phyloP scores from a whole-genome alignment of 1,140 invertebrate species.

The Drosophila bocki region DNA sequence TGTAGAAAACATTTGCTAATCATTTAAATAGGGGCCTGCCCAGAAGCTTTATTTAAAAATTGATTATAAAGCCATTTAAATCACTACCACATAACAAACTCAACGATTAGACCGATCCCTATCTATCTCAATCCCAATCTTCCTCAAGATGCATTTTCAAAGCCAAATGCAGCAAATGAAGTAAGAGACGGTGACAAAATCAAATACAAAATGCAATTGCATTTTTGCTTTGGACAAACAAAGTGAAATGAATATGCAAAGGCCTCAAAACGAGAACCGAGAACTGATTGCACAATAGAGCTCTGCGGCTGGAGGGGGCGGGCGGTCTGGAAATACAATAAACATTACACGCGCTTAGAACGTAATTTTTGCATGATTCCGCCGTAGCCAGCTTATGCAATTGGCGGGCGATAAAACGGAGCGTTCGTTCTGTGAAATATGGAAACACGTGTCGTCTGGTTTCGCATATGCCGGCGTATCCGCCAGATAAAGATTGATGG shows the following conservation, averaged over 20 bases:
- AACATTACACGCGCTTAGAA: slow-evolving; percentile 37
- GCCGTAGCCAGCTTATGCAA: slow-evolving; percentile 35
- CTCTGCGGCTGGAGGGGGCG: not conserved
- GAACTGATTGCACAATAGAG: slow-evolving; percentile 26
- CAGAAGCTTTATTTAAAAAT: not conserved
- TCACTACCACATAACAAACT: not conserved
- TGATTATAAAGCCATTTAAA: slow-evolving; percentile 13
- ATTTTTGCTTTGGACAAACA: slow-evolving; percentile 50
- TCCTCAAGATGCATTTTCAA: slow-evolving; percentile 19
- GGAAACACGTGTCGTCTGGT: slow-evolving; percentile 48
- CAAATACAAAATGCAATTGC: slow-evolving; percentile 55
- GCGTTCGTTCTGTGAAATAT: slow-evolving; percentile 26
- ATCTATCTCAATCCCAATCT: not conserved
- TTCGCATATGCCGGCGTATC: slow-evolving; percentile 64
- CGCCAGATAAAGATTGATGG: slow-evolving; percentile 48
- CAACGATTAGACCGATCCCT: not conserved
- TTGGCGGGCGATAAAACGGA: slow-evolving; percentile 43
- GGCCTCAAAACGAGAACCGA: slow-evolving; percentile 13
- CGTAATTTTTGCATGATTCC: slow-evolving; percentile 50
- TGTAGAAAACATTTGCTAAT: not conserved
- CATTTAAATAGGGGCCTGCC: slow-evolving; percentile 10
- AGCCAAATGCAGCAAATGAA: slow-evolving; percentile 19
- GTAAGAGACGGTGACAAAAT: slow-evolving; percentile 44
- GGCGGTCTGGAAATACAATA: slow-evolving; percentile 5
- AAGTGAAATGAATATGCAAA: slow-evolving; percentile 58